Percentiles rank a stretch among this genome's conserved stretches.
These are phyloP conservation scores for Tympanuchus pallidicinctus DNA, from an alignment of 2,113 vertebrate genomes.

Conservation along the genomic window DNA sequence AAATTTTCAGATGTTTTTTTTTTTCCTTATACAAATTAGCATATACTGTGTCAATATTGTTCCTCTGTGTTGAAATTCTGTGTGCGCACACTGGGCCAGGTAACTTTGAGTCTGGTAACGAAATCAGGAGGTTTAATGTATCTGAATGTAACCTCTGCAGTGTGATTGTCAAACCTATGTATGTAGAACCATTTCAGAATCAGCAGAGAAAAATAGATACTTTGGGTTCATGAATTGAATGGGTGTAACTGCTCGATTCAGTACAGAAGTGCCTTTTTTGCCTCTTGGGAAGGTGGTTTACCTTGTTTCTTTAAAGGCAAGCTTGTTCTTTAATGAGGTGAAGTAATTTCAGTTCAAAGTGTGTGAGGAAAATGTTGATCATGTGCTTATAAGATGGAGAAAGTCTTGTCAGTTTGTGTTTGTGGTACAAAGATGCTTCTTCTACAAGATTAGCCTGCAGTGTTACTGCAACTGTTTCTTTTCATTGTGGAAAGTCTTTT, in stretches of 20 bases:
- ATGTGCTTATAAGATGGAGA: not conserved
- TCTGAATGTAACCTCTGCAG: not conserved
- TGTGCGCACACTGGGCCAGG: accelerated
- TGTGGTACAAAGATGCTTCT: not conserved
- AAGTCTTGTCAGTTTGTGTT: not conserved
- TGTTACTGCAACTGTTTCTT: not conserved
- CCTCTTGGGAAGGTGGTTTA: not conserved
- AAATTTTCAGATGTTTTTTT: not conserved
- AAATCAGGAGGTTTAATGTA: not conserved
- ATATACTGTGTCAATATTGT: not conserved
- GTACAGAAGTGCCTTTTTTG: not conserved
- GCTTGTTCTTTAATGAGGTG: not conserved
- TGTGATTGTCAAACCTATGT: not conserved
- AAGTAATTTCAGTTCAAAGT: not conserved
- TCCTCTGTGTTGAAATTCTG: not conserved
- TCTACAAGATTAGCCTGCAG: not conserved
- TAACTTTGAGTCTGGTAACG: not conserved
- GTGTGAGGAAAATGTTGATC: not conserved
- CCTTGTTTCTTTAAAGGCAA: not conserved
- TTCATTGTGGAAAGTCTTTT: not conserved
- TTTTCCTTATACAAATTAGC: not conserved
- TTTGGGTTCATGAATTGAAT: not conserved
- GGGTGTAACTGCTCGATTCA: not conserved
- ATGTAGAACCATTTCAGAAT: not conserved
- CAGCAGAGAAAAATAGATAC: not conserved